Conservation (phyloP, 2,113 vertebrate genomes). For the Tragelaphus scriptus region DNA sequence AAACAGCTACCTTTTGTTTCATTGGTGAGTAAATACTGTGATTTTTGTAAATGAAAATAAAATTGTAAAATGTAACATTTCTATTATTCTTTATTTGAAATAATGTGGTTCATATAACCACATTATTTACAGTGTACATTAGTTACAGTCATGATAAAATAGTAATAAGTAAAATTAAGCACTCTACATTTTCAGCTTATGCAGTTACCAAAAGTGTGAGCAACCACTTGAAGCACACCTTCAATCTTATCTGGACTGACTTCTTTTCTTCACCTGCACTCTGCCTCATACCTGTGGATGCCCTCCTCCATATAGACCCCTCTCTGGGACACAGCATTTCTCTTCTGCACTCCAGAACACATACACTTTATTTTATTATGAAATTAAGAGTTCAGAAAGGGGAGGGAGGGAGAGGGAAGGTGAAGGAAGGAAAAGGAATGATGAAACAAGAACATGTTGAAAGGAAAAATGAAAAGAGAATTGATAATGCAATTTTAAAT, state of each 20-base stretch:
- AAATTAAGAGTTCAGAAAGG: neutral
- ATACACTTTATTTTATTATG: neutral
- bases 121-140: neutral
- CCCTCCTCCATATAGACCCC: neutral
- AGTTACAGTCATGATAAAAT: neutral
- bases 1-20: neutral
- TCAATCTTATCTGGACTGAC: neutral
- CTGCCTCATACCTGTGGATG: accelerated
- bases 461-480: neutral
- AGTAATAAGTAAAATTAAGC: neutral
- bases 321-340: neutral
- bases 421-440: neutral
- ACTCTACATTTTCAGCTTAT: neutral
- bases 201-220: neutral
- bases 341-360: too few relatives aligned
- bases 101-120: neutral
- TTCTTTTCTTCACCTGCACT: neutral
- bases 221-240: accelerated
- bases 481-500: neutral
- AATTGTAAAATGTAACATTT: neutral
- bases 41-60: neutral
- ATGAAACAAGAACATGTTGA: neutral
- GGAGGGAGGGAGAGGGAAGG: neutral
- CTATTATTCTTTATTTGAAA: neutral
- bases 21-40: neutral